A percentile compares a stretch with the other conserved stretches of the same genome.
Conservation (phyloP, 1,140 invertebrate genomes). For the Drosophila virilis region DNA sequence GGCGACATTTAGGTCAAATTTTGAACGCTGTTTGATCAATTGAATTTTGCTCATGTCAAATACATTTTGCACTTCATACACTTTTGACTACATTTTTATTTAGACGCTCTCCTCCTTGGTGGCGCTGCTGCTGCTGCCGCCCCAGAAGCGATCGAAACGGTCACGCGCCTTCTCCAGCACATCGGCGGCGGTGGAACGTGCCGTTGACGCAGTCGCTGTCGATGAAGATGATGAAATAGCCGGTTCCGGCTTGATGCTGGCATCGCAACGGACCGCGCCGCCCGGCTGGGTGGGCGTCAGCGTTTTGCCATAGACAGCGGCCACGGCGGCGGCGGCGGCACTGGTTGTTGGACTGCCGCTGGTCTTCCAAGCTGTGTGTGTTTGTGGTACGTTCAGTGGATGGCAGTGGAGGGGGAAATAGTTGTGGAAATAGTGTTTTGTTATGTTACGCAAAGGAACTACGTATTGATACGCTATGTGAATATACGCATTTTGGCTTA, state of each 20-base stretch:
- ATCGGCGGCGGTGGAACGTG: slow-evolving; percentile 88
- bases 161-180: slow-evolving; percentile 92
- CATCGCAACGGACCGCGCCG: slow-evolving; percentile 63
- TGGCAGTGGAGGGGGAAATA: slow-evolving; percentile 73
- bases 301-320: slow-evolving; percentile 68
- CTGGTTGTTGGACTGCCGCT: slow-evolving; percentile 66
- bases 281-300: slow-evolving; percentile 65
- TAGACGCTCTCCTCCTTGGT: slow-evolving; percentile 83
- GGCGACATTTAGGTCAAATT: slow-evolving; percentile 59
- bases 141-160: slow-evolving; percentile 95
- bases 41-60: slow-evolving; percentile 31
- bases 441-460: slow-evolving; percentile 76
- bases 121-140: slow-evolving; percentile 83
- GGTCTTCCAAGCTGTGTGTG: slow-evolving; percentile 74
- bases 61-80: slow-evolving; percentile 61
- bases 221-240: slow-evolving; percentile 73
- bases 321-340: slow-evolving; percentile 34
- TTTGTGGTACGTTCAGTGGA: slow-evolving; percentile 52
- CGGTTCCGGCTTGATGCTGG: slow-evolving; percentile 84
- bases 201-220: slow-evolving; percentile 83
- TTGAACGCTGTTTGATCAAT: slow-evolving; percentile 29
- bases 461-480: slow-evolving; percentile 69
- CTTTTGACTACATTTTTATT: slow-evolving; percentile 14
- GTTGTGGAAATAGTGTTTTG: slow-evolving; percentile 81
- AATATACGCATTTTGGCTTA: slow-evolving; percentile 40